Conservation (phyloP, 2,888 invertebrate species). For the Suillia variegata region DNA sequence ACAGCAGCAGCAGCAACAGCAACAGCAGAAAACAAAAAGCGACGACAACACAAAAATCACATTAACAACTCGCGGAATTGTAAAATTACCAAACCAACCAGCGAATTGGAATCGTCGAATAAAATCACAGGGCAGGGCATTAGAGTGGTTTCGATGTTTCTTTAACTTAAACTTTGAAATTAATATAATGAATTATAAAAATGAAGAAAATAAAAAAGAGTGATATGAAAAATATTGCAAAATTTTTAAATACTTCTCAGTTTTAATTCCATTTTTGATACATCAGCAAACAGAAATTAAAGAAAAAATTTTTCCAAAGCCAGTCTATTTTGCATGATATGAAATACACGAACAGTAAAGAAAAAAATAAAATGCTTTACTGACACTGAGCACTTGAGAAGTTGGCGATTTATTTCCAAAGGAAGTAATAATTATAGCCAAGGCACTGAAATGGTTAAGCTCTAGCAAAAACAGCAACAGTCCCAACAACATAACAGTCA, state of each 20-base stretch:
- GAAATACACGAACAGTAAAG: slow-evolving; percentile 19
- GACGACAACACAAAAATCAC: slow-evolving; percentile 25
- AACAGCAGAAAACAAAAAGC: slow-evolving; percentile 14
- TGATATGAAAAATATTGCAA: no score
- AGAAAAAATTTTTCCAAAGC: no score
- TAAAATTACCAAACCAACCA: slow-evolving; percentile 25
- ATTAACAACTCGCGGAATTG: slow-evolving; percentile 29
- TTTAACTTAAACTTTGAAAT: no score
- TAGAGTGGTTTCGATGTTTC: no score
- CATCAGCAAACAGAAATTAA: no score
- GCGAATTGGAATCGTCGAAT: neutral
- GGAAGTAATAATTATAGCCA: slow-evolving; percentile 48
- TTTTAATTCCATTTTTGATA: no score
- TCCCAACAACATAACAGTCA: slow-evolving; percentile 10
- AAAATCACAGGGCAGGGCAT: neutral
- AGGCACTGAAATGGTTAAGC: slow-evolving; percentile 18
- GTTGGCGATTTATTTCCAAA: slow-evolving; percentile 46
- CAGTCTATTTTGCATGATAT: no score
- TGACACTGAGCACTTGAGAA: slow-evolving; percentile 27
- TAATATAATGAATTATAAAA: no score
- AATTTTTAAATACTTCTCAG: no score
- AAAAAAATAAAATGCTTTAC: slow-evolving; percentile 5
- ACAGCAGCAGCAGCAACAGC: slow-evolving; percentile 14
- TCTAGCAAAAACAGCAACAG: slow-evolving; percentile 11
- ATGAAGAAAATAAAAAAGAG: no score